Conservation (phyloP, 35 echinoderm and acorn worm genomes). For the Chiridota heheva region DNA sequence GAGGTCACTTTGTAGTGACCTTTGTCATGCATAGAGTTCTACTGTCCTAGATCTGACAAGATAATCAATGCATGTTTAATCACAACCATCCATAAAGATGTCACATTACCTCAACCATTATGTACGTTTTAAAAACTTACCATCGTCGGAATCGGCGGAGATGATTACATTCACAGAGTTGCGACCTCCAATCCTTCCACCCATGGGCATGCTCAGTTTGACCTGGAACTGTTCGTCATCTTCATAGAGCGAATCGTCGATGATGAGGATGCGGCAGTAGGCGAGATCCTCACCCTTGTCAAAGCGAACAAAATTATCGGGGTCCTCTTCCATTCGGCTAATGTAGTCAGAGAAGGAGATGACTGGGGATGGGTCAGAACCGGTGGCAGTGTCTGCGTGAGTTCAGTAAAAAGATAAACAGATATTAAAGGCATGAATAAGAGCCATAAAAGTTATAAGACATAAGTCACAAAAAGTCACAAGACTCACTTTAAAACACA, state of each 20-base stretch:
- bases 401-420: not conserved
- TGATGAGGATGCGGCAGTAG: slow-evolving; percentile 89
- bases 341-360: slow-evolving; percentile 96
- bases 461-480: too few relatives aligned
- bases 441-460: not conserved
- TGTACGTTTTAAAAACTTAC: too few relatives aligned
- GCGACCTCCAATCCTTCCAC: slow-evolving; percentile 69
- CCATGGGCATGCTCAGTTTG: slow-evolving; percentile 96
- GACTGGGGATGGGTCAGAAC: slow-evolving; percentile 93
- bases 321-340: slow-evolving; percentile 87
- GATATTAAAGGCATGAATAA: not conserved
- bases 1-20: too few relatives aligned
- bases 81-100: too few relatives aligned
- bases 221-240: slow-evolving; percentile 92
- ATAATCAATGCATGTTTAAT: too few relatives aligned
- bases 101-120: too few relatives aligned
- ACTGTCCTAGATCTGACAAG: too few relatives aligned
- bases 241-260: slow-evolving; percentile 98
- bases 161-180: slow-evolving; percentile 70
- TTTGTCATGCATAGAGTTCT: too few relatives aligned
- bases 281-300: slow-evolving; percentile 92
- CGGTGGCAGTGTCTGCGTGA: slow-evolving; percentile 87
- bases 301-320: slow-evolving; percentile 89
- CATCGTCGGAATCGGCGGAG: slow-evolving; percentile 76
- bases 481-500: too few relatives aligned